Conservation (phyloP, 2,797 vertebrate species). For the Artibeus jamaicensis region DNA sequence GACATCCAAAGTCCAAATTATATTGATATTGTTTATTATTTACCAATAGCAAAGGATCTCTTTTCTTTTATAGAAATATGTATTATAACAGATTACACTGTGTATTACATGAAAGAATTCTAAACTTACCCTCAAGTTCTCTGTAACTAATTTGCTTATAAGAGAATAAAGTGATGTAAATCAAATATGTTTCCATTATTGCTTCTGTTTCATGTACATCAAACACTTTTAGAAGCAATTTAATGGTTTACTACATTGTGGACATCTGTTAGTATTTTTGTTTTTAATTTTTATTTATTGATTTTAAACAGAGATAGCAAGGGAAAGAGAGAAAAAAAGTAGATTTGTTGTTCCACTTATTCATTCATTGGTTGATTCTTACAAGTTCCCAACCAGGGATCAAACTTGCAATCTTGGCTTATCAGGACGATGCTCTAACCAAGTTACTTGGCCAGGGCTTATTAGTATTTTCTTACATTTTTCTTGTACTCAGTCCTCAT, state of each 20-base stretch:
- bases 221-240: not conserved
- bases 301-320: not conserved
- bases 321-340: not conserved
- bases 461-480: not conserved
- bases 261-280: not conserved
- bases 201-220: not conserved
- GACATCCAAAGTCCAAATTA: not conserved
- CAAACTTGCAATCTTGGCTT: not conserved
- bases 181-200: not conserved
- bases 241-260: not conserved
- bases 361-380: not conserved
- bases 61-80: not conserved
- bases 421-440: not conserved
- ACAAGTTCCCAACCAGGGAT: not conserved
- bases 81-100: not conserved
- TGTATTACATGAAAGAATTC: not conserved
- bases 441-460: not conserved
- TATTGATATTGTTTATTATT: not conserved
- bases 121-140: not conserved
- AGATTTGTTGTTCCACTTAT: not conserved
- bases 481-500: not conserved
- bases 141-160: not conserved
- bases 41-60: not conserved
- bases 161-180: not conserved
- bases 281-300: not conserved